Evolutionary conservation across 30 jellyfish, hydroid and myxozoan genomes (phyloP), one percentile per base, ranked within the genome.

Genomic region (Chironex yamaguchii): DNA sequence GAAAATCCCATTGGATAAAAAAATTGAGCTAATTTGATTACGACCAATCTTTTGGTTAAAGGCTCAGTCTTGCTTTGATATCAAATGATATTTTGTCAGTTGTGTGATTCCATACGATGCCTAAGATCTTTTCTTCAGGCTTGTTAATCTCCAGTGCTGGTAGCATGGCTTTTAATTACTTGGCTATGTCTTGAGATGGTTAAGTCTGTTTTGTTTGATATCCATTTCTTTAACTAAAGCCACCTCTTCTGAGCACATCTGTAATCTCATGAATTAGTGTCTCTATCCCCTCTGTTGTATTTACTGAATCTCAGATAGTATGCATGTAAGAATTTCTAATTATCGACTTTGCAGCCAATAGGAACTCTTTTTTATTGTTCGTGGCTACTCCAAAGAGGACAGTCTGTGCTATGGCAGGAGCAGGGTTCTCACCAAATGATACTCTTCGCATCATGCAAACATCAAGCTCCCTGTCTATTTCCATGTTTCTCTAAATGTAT

Each of bases 361-460:
- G 88, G 26, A 51, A 77, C 13, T 77, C 27, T 67, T 30, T 11
- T 32, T 54, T 34, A 25, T 48, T 22, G 66, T 14, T 54, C 31
- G 4, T 23, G 22, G 89, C 87, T 12, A 85, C 58, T 36, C 58
- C 65, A 50, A 90, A 42, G 72, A 86, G 49, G n/a, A 82, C 90
- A 24, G 24, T 64, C 49, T 74, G 90, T 21, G 96, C 90, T 81
- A 86, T 74, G 32, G 85, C 90, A 36, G 90, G 90, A 27, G 90
- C 84, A 35, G 96, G 96, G 24, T 64, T 63, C 34, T 86, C 90
- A n/a, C 96, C 96, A 66, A 86, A 86, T 62, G 86, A 36, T 69
- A 86, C 67, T 34, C 64, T 49, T 62, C 83, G 65, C 77, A 33
- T 73, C 65, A 73, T 81, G 36, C 66, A 86, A 26, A 74, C 81